These are phyloP conservation scores for Phocides pigmalion DNA, from an alignment of 1,140 invertebrate species.

Conservation along the genomic window DNA sequence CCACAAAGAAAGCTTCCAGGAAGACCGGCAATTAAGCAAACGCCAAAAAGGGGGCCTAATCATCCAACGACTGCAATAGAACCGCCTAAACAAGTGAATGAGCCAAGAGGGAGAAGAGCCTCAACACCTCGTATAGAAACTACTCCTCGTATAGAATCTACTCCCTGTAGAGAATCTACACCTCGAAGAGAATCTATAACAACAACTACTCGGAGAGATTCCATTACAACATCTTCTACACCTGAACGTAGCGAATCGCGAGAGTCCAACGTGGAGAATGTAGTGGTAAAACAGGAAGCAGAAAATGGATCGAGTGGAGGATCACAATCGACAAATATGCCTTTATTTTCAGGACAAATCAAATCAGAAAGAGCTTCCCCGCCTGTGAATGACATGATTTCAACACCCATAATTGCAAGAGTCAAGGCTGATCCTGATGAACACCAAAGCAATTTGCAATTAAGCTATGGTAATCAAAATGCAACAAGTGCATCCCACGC, in stretches of 20 bases:
- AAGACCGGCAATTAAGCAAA: conserved; percentile 69
- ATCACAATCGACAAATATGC: conserved; percentile 39
- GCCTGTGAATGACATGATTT: conserved; percentile 43
- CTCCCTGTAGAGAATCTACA: conserved; percentile 7
- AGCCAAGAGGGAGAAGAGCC: conserved; percentile 32
- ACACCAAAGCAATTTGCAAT: conserved; percentile 28
- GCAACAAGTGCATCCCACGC: conserved; percentile 9
- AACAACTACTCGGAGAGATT: conserved; percentile 43
- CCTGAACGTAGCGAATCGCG: conserved; percentile 48
- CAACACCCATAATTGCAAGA: conserved; percentile 61
- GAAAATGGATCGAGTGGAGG: conserved; percentile 39
- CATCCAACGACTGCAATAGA: conserved; percentile 44
- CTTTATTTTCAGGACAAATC: conserved; percentile 63
- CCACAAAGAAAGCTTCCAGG: conserved; percentile 40
- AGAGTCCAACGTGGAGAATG: conserved; percentile 49
- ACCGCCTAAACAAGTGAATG: conserved; percentile 24
- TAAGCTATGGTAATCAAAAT: conserved; percentile 38
- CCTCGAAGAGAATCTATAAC: background rate
- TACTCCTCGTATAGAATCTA: conserved; percentile 9
- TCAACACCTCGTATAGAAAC: conserved; percentile 28
- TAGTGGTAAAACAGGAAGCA: conserved; percentile 71
- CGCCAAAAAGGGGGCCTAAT: conserved; percentile 66
- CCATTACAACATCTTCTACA: conserved; percentile 31
- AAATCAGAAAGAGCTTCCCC: conserved; percentile 70
- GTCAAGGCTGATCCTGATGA: conserved; percentile 66